Base-by-base conservation (phyloP, 2,113 vertebrate species). In the Podarcis raffonei region DNA sequence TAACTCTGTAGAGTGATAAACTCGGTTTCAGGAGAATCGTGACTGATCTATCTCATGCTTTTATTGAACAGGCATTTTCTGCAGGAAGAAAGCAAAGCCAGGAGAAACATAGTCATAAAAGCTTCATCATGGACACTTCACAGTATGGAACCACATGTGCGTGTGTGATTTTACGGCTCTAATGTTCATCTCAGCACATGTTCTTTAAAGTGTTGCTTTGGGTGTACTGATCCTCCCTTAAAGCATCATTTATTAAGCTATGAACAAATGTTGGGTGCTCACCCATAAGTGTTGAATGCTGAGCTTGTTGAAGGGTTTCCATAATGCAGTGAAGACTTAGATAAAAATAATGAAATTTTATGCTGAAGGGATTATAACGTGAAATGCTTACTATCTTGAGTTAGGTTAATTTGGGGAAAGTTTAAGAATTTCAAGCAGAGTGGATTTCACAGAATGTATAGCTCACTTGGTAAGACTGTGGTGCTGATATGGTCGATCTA, bases 31-130 rank as follows among this genome's bases (percentile, higher is more conserved):
- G 57, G 27, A 83, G 7, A 88, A 66, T 48, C 18, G 0, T 48
- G 1, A 78, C 53, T 72, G 72, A 25, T 42, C 79, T 90, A 59
- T 4, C 81, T 80, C 84, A 90, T 85, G 65, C 9, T 80, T 95
- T 92, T 93, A 91, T 92, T 89, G 86, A 91, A 74, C 87, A 99
- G 98, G 89, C 93, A 96, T 84, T 99, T 99, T 93, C 94, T 99
- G 84, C 97, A 97, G 93, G 98, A 99, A 84, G 98, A 99, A 95
- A 98, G 97, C 92, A 97, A 92, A 93, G 94, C 89, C 62, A 99
- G 98, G 95, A 98, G 97, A 94, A 97, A 97, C 12, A 90, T 94
- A 95, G 97, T 98, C n/a, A 92, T 99, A n/a, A 95, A 96, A 74
- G n/a, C 91, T 78, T 90, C 95, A 0, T 98, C 98, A 89, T 99